Conservation (phyloP, 2,888 invertebrate genomes). For the Phoenoteleia sp. region DNA sequence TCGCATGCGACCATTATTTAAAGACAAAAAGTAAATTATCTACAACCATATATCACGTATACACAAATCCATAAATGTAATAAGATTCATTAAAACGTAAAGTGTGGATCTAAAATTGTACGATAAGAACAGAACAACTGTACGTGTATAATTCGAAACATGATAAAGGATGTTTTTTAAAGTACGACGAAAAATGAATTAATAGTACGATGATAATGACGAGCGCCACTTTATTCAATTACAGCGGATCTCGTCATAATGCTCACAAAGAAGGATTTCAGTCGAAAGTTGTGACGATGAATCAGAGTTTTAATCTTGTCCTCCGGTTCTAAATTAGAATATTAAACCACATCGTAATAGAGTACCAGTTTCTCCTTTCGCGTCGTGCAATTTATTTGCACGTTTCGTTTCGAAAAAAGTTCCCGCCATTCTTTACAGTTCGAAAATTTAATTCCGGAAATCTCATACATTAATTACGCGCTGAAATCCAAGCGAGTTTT, state of each 20-base stretch:
- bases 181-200: slow-evolving; percentile 40
- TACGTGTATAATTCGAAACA: slow-evolving; percentile 15
- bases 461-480: no score
- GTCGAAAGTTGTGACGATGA: slow-evolving; percentile 58
- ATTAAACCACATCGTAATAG: slow-evolving; percentile 55
- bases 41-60: no score
- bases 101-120: no score
- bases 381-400: slow-evolving; percentile 25
- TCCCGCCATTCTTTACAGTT: neutral
- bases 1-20: no score
- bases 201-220: slow-evolving; percentile 52
- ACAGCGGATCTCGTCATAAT: slow-evolving; percentile 55
- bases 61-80: no score
- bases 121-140: no score
- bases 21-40: no score
- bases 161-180: slow-evolving; percentile 15
- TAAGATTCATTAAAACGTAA: no score
- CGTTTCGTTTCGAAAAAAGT: slow-evolving; percentile 25
- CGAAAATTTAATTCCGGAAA: slow-evolving; percentile 31
- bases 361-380: slow-evolving; percentile 30
- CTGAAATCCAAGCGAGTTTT: no score
- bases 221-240: slow-evolving; percentile 61
- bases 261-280: slow-evolving; percentile 60
- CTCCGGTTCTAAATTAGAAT: slow-evolving; percentile 52
- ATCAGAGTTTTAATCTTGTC: slow-evolving; percentile 67